Conservation (phyloP, 2,888 invertebrate genomes). For the Oxyscelio sp. region DNA sequence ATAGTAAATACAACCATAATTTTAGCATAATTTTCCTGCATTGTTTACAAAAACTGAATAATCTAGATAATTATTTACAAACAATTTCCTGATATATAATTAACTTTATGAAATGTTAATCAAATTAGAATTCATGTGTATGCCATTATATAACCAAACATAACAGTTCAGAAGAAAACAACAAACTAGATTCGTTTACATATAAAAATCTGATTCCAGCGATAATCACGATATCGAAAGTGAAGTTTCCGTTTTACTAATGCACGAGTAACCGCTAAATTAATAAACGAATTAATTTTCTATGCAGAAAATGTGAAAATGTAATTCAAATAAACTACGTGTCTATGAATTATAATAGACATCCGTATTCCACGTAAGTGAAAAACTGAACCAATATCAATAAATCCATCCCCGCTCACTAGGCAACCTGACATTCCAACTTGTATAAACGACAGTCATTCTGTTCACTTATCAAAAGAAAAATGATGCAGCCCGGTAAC, state of each 20-base stretch:
- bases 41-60: too few species aligned
- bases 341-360: constrained; percentile 59
- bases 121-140: too few species aligned
- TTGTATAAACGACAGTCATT: constrained; percentile 60
- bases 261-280: too few species aligned
- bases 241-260: too few species aligned
- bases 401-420: constrained; percentile 57
- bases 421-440: constrained; percentile 57
- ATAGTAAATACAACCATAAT: background rate
- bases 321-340: constrained; percentile 33
- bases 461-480: constrained; percentile 53
- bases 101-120: too few species aligned
- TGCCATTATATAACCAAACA: too few species aligned
- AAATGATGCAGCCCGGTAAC: constrained; percentile 28
- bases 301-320: background rate
- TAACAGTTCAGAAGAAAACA: too few species aligned
- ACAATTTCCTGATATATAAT: too few species aligned
- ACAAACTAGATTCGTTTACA: too few species aligned
- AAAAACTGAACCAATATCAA: constrained; percentile 66
- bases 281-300: background rate
- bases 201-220: too few species aligned
- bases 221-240: too few species aligned
- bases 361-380: constrained; percentile 50
- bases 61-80: too few species aligned
- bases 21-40: background rate